These are phyloP conservation scores for Alfaro cultratus DNA, from an alignment of 2,797 vertebrate species.

Conservation along the genomic window DNA sequence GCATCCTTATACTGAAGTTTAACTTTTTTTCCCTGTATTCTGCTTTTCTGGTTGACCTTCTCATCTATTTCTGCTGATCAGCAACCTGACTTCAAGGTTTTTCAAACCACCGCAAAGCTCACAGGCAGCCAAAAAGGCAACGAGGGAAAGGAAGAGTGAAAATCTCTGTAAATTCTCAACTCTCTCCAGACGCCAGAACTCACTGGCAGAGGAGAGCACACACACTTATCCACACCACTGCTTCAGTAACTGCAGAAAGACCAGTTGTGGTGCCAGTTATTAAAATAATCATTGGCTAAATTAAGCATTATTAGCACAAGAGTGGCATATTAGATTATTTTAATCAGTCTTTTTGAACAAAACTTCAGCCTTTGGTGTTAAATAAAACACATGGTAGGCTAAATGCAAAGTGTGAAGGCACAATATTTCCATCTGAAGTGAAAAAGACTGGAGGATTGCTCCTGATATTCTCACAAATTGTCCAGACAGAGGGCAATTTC, in stretches of 20 bases:
- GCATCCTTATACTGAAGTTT: constrained; percentile 8
- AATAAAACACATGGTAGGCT: constrained; percentile 14
- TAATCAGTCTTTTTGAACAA: not conserved
- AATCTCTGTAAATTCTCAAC: constrained; percentile 66
- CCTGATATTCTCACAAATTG: constrained; percentile 16
- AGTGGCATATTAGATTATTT: constrained; percentile 8
- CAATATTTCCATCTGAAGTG: constrained; percentile 20
- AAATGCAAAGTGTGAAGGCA: constrained; percentile 26
- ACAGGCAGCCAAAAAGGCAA: constrained; percentile 56
- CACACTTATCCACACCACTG: constrained; percentile 53
- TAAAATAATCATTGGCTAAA: constrained; percentile 53
- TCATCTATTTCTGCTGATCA: constrained; percentile 64
- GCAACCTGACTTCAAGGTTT: constrained; percentile 63
- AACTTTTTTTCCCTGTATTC: constrained; percentile 15
- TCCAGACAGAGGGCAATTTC: constrained; percentile 31
- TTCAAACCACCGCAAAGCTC: constrained; percentile 45
- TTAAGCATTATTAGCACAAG: constrained; percentile 40
- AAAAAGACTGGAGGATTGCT: constrained; percentile 16
- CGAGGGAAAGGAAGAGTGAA: constrained; percentile 42
- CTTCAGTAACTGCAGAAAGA: constrained; percentile 59
- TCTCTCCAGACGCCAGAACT: constrained; percentile 66
- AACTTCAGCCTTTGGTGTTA: constrained; percentile 27
- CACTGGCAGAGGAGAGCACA: constrained; percentile 49
- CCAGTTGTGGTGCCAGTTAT: constrained; percentile 52
- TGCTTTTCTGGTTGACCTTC: constrained; percentile 42